A percentile compares a stretch with the other conserved stretches of the same genome.
Evolutionary conservation across 2,888 invertebrate species (phyloP).

Genomic region (Drosophila maculinotata): DNA sequence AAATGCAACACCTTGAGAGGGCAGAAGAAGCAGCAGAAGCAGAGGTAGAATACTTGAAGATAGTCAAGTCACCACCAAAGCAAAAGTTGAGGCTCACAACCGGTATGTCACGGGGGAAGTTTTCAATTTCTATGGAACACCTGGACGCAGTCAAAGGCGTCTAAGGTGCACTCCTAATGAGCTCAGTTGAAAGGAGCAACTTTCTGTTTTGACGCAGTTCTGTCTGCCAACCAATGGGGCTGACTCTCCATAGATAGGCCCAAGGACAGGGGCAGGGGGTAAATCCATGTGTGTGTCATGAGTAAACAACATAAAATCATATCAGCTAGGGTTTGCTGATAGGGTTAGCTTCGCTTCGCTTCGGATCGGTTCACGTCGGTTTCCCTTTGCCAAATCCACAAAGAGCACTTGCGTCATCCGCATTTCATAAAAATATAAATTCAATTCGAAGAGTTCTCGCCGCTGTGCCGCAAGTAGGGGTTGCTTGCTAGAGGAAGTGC

Average conservation of each 20-base stretch:
- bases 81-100: constrained; percentile 35
- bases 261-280: not conserved
- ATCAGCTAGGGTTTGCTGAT: constrained; percentile 33
- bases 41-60: too few species aligned
- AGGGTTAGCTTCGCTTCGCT: too few species aligned
- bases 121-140: constrained; percentile 73
- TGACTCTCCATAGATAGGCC: not conserved
- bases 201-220: constrained; percentile 75
- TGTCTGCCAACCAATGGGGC: constrained; percentile 53
- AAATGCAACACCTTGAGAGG: constrained; percentile 65
- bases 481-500: constrained; percentile 62
- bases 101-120: constrained; percentile 71
- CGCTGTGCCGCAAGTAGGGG: constrained; percentile 43
- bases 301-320: constrained; percentile 59
- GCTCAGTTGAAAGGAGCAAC: constrained; percentile 43
- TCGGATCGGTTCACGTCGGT: not conserved
- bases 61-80: constrained; percentile 29
- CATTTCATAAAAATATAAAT: constrained; percentile 35
- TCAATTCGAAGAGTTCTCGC: constrained; percentile 17
- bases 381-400: constrained; percentile 44
- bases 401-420: constrained; percentile 71
- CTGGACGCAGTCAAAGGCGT: constrained; percentile 58
- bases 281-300: constrained; percentile 30
- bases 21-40: constrained; percentile 26
- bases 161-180: constrained; percentile 73